A percentile compares a stretch with the other conserved stretches of the same genome.
Evolutionary conservation across 2,888 invertebrate genomes (phyloP).

Genomic region (Eledone cirrhosa): DNA sequence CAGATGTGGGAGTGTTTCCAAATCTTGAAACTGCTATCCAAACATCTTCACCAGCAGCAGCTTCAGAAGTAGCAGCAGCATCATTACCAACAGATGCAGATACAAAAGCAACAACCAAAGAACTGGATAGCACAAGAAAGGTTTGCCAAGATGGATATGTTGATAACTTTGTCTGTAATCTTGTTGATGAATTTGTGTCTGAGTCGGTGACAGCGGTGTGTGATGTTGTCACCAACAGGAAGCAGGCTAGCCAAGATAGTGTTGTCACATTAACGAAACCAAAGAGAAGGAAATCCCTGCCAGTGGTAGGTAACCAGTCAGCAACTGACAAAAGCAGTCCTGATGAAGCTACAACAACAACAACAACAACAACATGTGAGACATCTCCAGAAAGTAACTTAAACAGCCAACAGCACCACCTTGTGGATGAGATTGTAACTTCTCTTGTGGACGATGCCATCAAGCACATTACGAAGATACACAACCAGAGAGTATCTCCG

Average conservation of each 20-base stretch:
- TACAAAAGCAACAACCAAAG: no score
- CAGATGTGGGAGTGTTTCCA: no score
- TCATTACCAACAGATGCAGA: no score
- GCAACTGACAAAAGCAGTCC: background rate
- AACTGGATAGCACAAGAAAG: no score
- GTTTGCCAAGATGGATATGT: background rate
- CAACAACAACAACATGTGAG: background rate
- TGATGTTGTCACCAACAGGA: slow-evolving; percentile 41
- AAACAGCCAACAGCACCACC: slow-evolving; percentile 47
- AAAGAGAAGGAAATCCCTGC: slow-evolving; percentile 3
- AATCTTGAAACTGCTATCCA: no score
- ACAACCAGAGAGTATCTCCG: slow-evolving; percentile 26
- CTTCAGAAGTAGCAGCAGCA: no score
- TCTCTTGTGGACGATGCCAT: slow-evolving; percentile 50
- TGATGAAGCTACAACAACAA: background rate
- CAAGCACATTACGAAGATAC: slow-evolving; percentile 43
- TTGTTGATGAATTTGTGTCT: slow-evolving; percentile 23
- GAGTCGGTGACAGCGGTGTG: slow-evolving; percentile 39
- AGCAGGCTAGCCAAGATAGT: slow-evolving; percentile 33
- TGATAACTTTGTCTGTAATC: background rate
- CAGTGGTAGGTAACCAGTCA: background rate
- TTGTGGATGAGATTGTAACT: slow-evolving; percentile 53
- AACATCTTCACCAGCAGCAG: no score
- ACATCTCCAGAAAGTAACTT: slow-evolving; percentile 33
- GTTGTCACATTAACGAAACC: slow-evolving; percentile 27